Percentiles rank a stretch among this genome's conserved stretches.
Conservation (phyloP, 2,113 vertebrate genomes). For the Donacobius atricapilla region DNA sequence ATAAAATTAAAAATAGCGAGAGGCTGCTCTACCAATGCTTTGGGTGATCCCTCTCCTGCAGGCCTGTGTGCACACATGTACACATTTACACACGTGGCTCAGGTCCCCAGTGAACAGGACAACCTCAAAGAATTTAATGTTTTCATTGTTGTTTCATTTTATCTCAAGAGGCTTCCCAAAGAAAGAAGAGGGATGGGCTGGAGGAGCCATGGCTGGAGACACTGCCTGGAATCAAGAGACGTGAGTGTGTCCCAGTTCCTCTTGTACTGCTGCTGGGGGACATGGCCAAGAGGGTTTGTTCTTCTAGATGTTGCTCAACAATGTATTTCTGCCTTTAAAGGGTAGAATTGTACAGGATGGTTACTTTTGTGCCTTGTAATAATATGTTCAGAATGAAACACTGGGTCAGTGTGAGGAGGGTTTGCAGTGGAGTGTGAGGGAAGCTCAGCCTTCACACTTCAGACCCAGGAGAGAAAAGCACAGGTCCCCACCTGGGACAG, state of each 20-base stretch:
- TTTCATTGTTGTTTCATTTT: not conserved
- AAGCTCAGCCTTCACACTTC: not conserved
- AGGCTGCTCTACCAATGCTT: not conserved
- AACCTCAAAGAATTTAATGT: not conserved
- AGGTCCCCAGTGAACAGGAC: not conserved
- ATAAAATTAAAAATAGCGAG: not conserved
- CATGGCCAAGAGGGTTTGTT: not conserved
- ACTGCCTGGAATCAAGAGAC: not conserved
- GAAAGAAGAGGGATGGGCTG: not conserved
- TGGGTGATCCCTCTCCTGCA: not conserved
- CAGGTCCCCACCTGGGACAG: not conserved
- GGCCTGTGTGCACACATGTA: accelerated
- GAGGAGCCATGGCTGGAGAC: not conserved
- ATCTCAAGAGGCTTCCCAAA: not conserved
- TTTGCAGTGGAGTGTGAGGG: not conserved
- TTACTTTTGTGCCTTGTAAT: not conserved
- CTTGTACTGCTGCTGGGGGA: not conserved
- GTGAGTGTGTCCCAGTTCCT: accelerated
- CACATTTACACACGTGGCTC: accelerated
- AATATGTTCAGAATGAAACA: not conserved
- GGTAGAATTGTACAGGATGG: not conserved
- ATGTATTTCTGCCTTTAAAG: not conserved
- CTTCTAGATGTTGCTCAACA: not conserved
- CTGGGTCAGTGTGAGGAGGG: accelerated
- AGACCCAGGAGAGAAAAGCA: not conserved